Evolutionary conservation across 1,140 invertebrate genomes (phyloP), one percentile per base, ranked within the genome.

Genomic region (Bombus confusus): DNA sequence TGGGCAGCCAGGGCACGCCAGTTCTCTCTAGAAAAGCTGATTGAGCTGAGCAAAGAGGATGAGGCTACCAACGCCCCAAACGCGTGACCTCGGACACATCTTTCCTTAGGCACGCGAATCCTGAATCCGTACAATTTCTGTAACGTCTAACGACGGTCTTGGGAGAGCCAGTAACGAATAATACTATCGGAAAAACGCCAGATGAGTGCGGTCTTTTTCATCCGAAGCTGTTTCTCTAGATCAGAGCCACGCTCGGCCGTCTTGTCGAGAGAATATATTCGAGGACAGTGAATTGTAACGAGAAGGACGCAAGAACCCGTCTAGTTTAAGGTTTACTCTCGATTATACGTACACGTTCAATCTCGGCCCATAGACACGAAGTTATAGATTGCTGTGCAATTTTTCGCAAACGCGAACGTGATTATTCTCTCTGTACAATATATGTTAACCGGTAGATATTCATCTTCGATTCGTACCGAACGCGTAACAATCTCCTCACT

Each of bases 1-100:
- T 95, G 94, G 95, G 92, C 91, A 52, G 93, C 92, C 9, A 95
- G 93, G 88, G 94, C 94, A 41, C 92, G 92, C 41, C 88, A 94
- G 80, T 91, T 94, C 28, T 89, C 91, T 13, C 81, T 93, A 37
- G 86, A 90, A n/a, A 92, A 86, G 62, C 85, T 88, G 57, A 84
- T 90, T 13, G 83, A 83, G 31, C 79, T 75, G 72, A 91, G 83
- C 81, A 91, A 89, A 73, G 90, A 89, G 37, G 83, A 89, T 10
- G 86, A 91, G 28, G 47, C 85, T 22, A 92, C 88, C 72, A 90
- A 86, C 15, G 22, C 71, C 4, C 88, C 88, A 80, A 83, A 92
- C 82, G 93, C 93, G 93, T 94, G 93, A 94, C 93, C 90, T 77
- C 81, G 83, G 81, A 82, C 85, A 80, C 78, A 82, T 66, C 52